Conservation (phyloP, 1,140 invertebrate genomes). For the Pachypsylla venusta region DNA sequence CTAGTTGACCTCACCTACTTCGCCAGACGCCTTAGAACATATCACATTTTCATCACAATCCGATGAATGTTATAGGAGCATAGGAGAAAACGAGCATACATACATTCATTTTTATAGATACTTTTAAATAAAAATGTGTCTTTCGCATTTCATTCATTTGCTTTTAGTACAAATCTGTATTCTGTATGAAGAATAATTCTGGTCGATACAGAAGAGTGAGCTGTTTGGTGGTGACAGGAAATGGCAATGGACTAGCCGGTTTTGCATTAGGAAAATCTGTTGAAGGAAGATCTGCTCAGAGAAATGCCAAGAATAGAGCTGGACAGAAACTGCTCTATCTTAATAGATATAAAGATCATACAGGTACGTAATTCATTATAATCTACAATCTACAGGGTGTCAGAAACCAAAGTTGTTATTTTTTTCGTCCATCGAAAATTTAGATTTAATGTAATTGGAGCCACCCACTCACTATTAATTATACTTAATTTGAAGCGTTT, state of each 20-base stretch:
- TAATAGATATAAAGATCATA: slow-evolving; percentile 64
- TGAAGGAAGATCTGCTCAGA: slow-evolving; percentile 45
- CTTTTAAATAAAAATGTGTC: too few relatives aligned
- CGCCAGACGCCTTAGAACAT: too few relatives aligned
- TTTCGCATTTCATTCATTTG: background rate
- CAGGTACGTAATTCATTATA: slow-evolving; percentile 37
- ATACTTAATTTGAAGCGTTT: slow-evolving; percentile 9
- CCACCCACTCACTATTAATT: background rate
- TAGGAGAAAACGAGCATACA: too few relatives aligned
- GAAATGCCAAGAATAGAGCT: slow-evolving; percentile 69
- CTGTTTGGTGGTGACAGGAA: slow-evolving; percentile 67
- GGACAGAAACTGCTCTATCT: slow-evolving; percentile 73
- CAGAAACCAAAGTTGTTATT: background rate
- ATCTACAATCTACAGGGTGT: background rate
- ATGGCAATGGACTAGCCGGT: slow-evolving; percentile 72
- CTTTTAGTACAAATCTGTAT: slow-evolving; percentile 40
- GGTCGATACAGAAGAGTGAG: slow-evolving; percentile 55
- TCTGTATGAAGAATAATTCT: slow-evolving; percentile 71
- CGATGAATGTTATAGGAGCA: too few relatives aligned
- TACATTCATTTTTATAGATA: too few relatives aligned
- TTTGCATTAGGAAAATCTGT: slow-evolving; percentile 56
- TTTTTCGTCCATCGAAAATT: background rate
- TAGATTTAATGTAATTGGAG: background rate
- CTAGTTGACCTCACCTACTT: too few relatives aligned
- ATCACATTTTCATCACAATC: too few relatives aligned